Conservation (phyloP, 2,113 vertebrate species). For the Pedionomus torquatus region DNA sequence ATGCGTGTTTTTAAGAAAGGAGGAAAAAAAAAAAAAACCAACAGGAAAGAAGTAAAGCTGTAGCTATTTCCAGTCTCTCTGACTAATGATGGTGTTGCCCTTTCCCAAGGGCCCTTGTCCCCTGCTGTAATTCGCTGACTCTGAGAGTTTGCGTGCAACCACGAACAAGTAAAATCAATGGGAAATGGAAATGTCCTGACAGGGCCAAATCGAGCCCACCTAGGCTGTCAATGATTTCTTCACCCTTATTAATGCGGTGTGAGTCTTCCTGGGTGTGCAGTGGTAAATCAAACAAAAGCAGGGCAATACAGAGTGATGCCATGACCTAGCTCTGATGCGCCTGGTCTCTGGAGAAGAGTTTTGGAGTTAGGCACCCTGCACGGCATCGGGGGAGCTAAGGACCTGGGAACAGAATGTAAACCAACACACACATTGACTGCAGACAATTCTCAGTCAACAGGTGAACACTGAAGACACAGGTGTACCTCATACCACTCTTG, state of each 20-base stretch:
- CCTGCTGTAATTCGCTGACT: constrained; percentile 16
- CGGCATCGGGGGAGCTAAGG: background rate
- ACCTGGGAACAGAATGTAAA: background rate
- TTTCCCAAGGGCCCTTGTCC: constrained; percentile 5
- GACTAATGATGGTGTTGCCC: background rate
- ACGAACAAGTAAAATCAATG: constrained; percentile 15
- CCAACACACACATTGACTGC: background rate
- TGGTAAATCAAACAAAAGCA: background rate
- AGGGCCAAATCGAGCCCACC: constrained; percentile 18
- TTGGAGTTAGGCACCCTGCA: background rate
- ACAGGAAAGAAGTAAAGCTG: background rate
- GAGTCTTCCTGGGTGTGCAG: background rate
- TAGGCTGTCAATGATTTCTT: constrained; percentile 5
- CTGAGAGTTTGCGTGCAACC: background rate
- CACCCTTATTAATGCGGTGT: background rate
- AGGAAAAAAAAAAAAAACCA: background rate
- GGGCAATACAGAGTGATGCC: background rate
- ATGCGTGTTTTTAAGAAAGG: background rate
- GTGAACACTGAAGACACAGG: background rate
- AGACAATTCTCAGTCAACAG: background rate
- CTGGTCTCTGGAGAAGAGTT: background rate
- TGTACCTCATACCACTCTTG: background rate
- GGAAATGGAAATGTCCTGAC: constrained; percentile 39
- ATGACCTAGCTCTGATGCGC: background rate
- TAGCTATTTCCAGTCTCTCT: background rate